Evolutionary conservation across 2,797 vertebrate genomes (phyloP).

Genomic region (Coreius guichenoti): DNA sequence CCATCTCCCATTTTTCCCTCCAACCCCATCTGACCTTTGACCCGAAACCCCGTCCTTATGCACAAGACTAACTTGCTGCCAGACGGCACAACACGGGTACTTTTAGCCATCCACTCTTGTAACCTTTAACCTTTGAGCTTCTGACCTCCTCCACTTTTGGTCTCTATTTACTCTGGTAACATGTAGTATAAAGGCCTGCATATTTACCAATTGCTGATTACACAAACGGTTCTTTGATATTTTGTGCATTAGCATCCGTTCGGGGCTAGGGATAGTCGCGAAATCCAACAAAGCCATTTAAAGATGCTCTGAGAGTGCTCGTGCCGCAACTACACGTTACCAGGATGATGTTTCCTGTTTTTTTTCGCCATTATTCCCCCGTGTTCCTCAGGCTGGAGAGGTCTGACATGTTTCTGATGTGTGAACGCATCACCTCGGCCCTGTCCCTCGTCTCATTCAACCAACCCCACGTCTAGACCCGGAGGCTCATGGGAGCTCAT

Average conservation of each 20-base stretch:
- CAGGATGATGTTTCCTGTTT: conserved; percentile 28
- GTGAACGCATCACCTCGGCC: conserved; percentile 10
- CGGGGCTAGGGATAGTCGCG: neutral
- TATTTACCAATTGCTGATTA: conserved; percentile 22
- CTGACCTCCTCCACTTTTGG: conserved; percentile 54
- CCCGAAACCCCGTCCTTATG: conserved; percentile 79
- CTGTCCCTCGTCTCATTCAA: conserved; percentile 39
- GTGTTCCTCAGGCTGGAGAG: conserved; percentile 34
- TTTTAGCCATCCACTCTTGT: conserved; percentile 85
- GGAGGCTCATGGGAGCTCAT: conserved; percentile 54
- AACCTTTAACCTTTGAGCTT: conserved; percentile 77
- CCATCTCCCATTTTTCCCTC: conserved; percentile 64
- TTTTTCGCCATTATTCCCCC: neutral
- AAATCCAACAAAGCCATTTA: conserved; percentile 58
- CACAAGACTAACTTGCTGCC: conserved; percentile 87
- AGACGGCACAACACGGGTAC: conserved; percentile 87
- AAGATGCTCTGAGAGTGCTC: conserved; percentile 29
- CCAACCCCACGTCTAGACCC: conserved; percentile 27
- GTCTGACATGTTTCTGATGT: conserved; percentile 32
- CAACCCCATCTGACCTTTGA: conserved; percentile 59
- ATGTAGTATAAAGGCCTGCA: conserved; percentile 54
- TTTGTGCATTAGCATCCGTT: neutral
- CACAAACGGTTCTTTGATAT: conserved; percentile 7
- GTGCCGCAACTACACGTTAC: conserved; percentile 43
- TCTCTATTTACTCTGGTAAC: conserved; percentile 64